phyloP scores from a whole-genome alignment of 2,888 invertebrate species.

The Eupithecia insigniata region DNA sequence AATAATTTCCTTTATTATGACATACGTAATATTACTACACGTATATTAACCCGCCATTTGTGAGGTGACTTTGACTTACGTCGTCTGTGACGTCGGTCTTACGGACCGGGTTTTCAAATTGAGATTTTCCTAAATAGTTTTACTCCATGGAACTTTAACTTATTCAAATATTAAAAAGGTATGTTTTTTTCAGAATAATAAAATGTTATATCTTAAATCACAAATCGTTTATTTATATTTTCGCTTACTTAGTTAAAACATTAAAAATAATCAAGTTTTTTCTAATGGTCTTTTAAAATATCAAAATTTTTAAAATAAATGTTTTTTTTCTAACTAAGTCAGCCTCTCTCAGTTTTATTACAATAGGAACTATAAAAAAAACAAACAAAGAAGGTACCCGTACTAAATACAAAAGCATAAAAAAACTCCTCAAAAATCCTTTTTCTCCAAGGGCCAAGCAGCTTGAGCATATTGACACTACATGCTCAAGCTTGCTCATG shows the following conservation, averaged over 20 bases:
- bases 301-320: background rate
- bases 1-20: no score
- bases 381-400: background rate
- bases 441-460: no score
- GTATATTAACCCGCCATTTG: background rate
- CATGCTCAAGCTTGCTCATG: no score
- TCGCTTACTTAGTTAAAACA: background rate
- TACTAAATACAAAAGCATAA: no score
- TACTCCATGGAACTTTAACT: conserved; percentile 1
- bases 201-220: background rate
- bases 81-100: background rate
- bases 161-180: background rate
- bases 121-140: background rate
- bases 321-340: background rate
- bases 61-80: background rate
- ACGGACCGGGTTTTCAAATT: background rate
- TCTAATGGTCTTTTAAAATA: background rate
- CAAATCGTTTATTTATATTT: background rate
- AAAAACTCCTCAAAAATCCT: no score
- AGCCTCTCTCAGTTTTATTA: background rate
- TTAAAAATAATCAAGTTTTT: background rate
- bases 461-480: no score
- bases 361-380: background rate
- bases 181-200: background rate
- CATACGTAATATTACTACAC: no score